These are phyloP conservation scores for Chiridota heheva DNA, from an alignment of 35 echinoderm and acorn worm genomes.

Conservation along the genomic window DNA sequence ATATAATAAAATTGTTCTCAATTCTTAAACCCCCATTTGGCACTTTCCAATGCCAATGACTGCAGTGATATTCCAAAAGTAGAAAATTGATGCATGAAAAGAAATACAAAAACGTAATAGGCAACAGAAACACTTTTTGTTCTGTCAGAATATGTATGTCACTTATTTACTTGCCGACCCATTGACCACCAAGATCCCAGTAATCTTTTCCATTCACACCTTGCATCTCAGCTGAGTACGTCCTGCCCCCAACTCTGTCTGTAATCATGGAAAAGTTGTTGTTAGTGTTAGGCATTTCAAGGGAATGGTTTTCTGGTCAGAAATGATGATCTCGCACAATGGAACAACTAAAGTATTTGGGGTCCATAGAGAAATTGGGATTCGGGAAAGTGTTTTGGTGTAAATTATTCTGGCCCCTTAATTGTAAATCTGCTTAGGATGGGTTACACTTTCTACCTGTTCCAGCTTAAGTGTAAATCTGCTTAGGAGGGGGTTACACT, in stretches of 20 bases:
- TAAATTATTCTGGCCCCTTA: too few species aligned
- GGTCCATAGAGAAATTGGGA: too few species aligned
- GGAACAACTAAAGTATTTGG: too few species aligned
- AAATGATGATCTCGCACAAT: too few species aligned
- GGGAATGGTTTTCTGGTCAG: too few species aligned
- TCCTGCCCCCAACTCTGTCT: constrained; percentile 53
- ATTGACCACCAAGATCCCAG: constrained; percentile 59
- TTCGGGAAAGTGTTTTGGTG: too few species aligned
- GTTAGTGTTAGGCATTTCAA: too few species aligned
- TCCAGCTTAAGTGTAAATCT: too few species aligned
- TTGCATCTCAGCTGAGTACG: constrained; percentile 32
- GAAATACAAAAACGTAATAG: neutral
- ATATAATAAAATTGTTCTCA: neutral
- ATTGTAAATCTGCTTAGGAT: too few species aligned
- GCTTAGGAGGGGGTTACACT: too few species aligned
- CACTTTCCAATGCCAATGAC: neutral
- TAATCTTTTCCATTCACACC: constrained; percentile 38
- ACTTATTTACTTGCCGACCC: constrained; percentile 45
- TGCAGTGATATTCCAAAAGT: neutral
- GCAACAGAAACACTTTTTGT: neutral
- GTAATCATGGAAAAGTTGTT: too few species aligned
- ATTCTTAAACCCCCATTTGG: neutral
- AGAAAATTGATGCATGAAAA: neutral
- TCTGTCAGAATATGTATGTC: neutral
- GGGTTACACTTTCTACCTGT: too few species aligned